Percentiles rank a stretch among this genome's conserved stretches.
Evolutionary conservation across 2,888 invertebrate genomes (phyloP).

Genomic region (Pyrochroa serraticornis): DNA sequence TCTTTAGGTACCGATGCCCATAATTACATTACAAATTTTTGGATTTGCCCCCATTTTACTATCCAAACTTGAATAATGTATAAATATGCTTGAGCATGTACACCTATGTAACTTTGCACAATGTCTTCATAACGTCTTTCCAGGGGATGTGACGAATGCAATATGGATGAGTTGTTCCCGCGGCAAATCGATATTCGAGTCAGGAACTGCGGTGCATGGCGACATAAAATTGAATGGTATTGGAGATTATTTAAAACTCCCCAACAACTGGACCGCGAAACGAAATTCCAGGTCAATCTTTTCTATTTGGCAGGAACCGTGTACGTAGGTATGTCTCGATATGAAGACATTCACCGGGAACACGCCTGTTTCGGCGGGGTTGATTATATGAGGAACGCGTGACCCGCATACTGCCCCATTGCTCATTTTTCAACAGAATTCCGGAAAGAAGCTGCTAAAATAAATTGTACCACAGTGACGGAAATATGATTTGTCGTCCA

Average conservation of each 20-base stretch:
- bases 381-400: slow-evolving; percentile 37
- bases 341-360: slow-evolving; percentile 38
- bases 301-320: slow-evolving; percentile 25
- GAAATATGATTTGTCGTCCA: slow-evolving; percentile 33
- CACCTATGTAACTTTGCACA: no score
- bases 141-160: slow-evolving; percentile 3
- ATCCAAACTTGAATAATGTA: no score
- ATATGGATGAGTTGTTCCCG: slow-evolving; percentile 6
- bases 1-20: no score
- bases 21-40: no score
- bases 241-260: slow-evolving; percentile 14
- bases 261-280: background rate
- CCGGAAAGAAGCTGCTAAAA: slow-evolving; percentile 20
- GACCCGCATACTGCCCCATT: slow-evolving; percentile 33
- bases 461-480: slow-evolving; percentile 30
- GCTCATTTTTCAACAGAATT: slow-evolving; percentile 14
- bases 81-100: no score
- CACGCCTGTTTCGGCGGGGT: slow-evolving; percentile 34
- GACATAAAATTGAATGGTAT: slow-evolving; percentile 13
- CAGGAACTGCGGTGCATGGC: slow-evolving; percentile 6
- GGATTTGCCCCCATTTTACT: no score
- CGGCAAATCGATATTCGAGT: slow-evolving; percentile 16
- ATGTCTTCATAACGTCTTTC: background rate
- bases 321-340: slow-evolving; percentile 31
- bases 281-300: slow-evolving; percentile 17